These are phyloP conservation scores for Darevskia nairensis DNA, from an alignment of 2,797 vertebrate species.

Conservation along the genomic window DNA sequence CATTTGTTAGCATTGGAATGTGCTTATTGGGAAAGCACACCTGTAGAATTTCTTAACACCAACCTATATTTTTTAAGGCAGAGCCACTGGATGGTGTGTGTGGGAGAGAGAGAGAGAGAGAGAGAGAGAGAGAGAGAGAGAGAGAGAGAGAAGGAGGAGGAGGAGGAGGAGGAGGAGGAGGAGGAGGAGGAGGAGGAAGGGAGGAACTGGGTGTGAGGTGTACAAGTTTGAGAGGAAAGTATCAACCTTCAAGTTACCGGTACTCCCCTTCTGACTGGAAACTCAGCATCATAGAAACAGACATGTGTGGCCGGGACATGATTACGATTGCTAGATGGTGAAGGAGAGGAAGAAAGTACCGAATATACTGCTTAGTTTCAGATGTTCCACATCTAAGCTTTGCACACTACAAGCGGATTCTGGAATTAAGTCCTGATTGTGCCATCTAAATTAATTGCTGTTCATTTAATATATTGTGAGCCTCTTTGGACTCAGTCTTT, in stretches of 20 bases:
- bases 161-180: no score
- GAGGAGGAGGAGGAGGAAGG: no score
- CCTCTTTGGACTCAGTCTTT: neutral
- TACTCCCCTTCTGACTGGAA: neutral
- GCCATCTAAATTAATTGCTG: neutral
- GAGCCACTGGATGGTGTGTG: neutral
- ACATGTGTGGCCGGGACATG: neutral
- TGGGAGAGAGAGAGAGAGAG: no score
- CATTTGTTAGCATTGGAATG: neutral
- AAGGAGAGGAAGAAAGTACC: neutral
- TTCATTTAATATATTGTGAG: neutral
- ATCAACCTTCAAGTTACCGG: neutral
- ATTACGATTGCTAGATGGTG: neutral
- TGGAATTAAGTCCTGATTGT: neutral
- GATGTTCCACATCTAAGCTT: neutral
- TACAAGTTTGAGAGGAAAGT: neutral
- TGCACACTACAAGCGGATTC: neutral
- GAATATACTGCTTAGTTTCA: neutral
- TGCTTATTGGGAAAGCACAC: neutral
- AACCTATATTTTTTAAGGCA: neutral
- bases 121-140: no score
- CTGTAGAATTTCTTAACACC: neutral
- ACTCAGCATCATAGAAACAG: neutral
- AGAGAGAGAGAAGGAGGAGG: no score
- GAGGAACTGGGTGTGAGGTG: no score